phyloP scores from a whole-genome alignment of 2,113 vertebrate species.

The Cardinalis cardinalis region DNA sequence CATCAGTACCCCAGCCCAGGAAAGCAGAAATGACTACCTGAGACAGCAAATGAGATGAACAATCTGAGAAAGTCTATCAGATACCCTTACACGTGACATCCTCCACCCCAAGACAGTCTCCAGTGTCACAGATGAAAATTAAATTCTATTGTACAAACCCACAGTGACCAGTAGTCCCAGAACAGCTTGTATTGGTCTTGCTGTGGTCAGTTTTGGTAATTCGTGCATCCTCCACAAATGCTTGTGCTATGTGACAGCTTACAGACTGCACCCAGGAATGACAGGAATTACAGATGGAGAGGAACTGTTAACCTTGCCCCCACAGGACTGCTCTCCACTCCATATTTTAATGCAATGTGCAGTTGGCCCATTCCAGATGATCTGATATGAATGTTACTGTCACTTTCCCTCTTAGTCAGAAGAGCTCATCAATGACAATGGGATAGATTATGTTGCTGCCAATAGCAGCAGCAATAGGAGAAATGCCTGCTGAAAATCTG shows the following conservation, averaged over 20 bases:
- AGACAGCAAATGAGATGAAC: not conserved
- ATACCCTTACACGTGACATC: not conserved
- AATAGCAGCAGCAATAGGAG: not conserved
- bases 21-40: not conserved
- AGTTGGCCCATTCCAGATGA: conserved; percentile 50
- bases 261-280: conserved; percentile 31
- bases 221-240: not conserved
- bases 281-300: conserved; percentile 31
- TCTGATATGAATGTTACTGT: conserved; percentile 46
- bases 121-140: not conserved
- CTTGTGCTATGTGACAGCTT: not conserved
- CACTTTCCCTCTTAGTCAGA: conserved; percentile 27
- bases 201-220: conserved; percentile 24
- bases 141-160: not conserved
- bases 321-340: conserved; percentile 11
- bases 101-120: not conserved
- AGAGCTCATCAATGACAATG: conserved; percentile 33
- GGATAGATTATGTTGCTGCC: conserved; percentile 3
- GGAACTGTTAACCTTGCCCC: not conserved
- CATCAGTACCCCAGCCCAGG: not conserved
- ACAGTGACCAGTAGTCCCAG: not conserved
- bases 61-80: not conserved
- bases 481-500: conserved; percentile 40
- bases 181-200: conserved; percentile 9
- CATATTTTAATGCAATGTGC: conserved; percentile 40